Percentiles rank a stretch among this genome's conserved stretches.
Evolutionary conservation across 2,797 vertebrate genomes (phyloP).

Genomic region (Saxicola maurus): DNA sequence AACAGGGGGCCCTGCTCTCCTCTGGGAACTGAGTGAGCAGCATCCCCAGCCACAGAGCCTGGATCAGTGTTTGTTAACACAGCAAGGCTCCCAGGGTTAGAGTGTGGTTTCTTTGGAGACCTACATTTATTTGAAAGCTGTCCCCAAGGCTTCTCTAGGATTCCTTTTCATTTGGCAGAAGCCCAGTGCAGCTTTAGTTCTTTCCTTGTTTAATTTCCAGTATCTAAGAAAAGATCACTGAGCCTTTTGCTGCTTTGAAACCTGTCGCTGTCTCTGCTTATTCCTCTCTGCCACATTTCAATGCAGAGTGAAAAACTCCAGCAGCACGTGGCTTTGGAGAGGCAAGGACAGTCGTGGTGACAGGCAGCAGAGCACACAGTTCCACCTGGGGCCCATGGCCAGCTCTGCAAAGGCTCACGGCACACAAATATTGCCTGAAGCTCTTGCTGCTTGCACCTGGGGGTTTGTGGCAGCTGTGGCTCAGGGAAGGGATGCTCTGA

Average conservation of each 20-base stretch:
- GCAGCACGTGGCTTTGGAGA: background rate
- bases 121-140: slow-evolving; percentile 3
- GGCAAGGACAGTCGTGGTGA: fast-evolving
- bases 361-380: background rate
- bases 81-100: background rate
- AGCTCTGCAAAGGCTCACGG: background rate
- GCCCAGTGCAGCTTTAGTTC: background rate
- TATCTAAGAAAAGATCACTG: slow-evolving; percentile 19
- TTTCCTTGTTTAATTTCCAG: slow-evolving; percentile 18
- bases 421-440: fast-evolving
- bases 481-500: background rate
- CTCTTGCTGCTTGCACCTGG: fast-evolving
- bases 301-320: background rate
- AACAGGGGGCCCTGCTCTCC: background rate
- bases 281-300: background rate
- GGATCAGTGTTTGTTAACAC: background rate
- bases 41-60: background rate
- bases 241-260: slow-evolving; percentile 37
- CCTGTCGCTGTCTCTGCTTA: background rate
- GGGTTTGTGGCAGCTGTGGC: background rate
- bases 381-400: background rate
- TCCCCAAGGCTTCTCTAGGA: background rate
- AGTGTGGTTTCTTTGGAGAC: background rate
- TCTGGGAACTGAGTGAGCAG: fast-evolving
- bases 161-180: slow-evolving; percentile 1